phyloP scores from a whole-genome alignment of 1,140 invertebrate genomes.

The Drosophila miranda region DNA sequence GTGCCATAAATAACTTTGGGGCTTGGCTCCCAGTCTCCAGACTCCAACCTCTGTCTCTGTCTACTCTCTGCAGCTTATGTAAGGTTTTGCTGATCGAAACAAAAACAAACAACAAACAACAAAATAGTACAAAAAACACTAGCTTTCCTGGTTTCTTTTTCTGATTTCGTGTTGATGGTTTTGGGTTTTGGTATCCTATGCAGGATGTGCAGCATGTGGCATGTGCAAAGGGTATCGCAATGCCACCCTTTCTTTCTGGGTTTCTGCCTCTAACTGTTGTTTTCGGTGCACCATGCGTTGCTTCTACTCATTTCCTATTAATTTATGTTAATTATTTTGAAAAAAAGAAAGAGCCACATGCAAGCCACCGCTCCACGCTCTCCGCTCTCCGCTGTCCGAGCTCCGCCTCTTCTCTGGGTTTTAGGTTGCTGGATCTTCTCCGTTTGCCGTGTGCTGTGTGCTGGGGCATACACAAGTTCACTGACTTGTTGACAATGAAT shows the following conservation, averaged over 20 bases:
- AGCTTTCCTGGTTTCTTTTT: constrained; percentile 20
- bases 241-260: not conserved
- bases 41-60: constrained; percentile 1
- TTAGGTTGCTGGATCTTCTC: constrained; percentile 38
- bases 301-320: constrained; percentile 76
- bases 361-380: constrained; percentile 24
- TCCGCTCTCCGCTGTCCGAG: not conserved
- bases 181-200: no score
- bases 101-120: not conserved
- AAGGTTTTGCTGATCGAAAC: constrained; percentile 14
- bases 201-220: no score
- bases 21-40: not conserved
- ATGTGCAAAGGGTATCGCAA: no score
- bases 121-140: constrained; percentile 68
- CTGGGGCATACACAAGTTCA: constrained; percentile 65
- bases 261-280: constrained; percentile 51
- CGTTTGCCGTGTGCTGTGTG: constrained; percentile 20
- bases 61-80: constrained; percentile 16
- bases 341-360: constrained; percentile 70
- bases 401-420: constrained; percentile 10
- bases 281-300: constrained; percentile 30
- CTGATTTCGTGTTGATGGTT: constrained; percentile 22
- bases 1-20: constrained; percentile 60
- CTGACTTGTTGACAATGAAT: constrained; percentile 79
- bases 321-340: constrained; percentile 78